These are phyloP conservation scores for Helostoma temminkii DNA, from an alignment of 2,797 vertebrate genomes.

Conservation along the genomic window DNA sequence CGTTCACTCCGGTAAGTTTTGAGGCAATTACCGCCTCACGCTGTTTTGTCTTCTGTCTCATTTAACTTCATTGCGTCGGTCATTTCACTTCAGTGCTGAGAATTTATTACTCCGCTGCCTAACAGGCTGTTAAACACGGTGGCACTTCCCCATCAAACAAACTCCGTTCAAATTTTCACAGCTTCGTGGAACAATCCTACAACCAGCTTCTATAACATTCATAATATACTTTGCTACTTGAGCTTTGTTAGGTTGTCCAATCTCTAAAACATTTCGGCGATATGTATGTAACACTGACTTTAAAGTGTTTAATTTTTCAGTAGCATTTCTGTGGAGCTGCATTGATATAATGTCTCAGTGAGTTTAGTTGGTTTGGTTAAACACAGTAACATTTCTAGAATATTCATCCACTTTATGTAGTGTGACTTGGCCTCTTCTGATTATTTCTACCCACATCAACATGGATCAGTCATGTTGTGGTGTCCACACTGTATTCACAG, in stretches of 20 bases:
- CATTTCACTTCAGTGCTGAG: neutral
- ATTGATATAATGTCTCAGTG: neutral
- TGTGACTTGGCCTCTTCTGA: neutral
- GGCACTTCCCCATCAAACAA: rapidly evolving
- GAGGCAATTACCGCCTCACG: rapidly evolving
- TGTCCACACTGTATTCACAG: too few species aligned
- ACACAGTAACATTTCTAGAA: neutral
- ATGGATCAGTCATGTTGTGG: neutral
- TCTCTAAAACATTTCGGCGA: neutral
- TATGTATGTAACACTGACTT: neutral
- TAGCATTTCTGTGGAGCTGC: neutral
- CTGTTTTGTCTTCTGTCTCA: rapidly evolving
- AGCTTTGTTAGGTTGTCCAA: rapidly evolving
- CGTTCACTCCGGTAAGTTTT: slow-evolving; percentile 27
- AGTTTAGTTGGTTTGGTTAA: neutral
- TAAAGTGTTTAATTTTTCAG: rapidly evolving
- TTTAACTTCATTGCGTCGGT: neutral
- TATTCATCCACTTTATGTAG: neutral
- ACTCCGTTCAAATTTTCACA: neutral
- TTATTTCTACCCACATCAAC: neutral
- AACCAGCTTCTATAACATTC: rapidly evolving
- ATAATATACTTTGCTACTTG: rapidly evolving
- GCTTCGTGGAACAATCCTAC: rapidly evolving
- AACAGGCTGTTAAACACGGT: neutral
- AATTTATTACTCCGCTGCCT: too few species aligned